Conservation (phyloP, 2,797 vertebrate genomes). For the Acropternis orthonyx region DNA sequence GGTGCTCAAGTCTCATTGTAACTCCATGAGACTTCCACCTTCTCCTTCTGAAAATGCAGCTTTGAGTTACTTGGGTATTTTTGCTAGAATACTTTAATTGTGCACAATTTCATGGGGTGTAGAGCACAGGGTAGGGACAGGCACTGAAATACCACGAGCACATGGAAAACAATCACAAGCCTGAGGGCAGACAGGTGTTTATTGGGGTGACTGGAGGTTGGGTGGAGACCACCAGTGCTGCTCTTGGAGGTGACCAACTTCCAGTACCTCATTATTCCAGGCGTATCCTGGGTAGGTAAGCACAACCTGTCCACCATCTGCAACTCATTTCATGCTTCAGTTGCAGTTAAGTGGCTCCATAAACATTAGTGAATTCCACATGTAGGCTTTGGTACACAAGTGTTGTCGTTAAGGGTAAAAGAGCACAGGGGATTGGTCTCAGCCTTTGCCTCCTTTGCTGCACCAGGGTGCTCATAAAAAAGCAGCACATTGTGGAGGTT, state of each 20-base stretch:
- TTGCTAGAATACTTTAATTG: neutral
- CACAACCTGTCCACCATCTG: neutral
- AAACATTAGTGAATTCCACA: neutral
- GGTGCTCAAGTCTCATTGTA: neutral
- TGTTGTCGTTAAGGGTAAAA: neutral
- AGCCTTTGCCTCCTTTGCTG: neutral
- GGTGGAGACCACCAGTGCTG: neutral
- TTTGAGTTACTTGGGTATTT: neutral
- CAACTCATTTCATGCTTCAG: neutral
- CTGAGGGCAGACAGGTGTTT: neutral
- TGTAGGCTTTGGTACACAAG: neutral
- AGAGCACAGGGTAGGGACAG: neutral
- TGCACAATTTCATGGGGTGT: neutral
- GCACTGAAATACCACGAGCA: too few relatives aligned
- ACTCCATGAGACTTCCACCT: neutral
- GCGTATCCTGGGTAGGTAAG: neutral
- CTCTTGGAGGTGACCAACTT: neutral
- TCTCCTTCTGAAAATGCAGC: neutral
- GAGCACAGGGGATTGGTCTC: neutral
- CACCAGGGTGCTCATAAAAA: neutral
- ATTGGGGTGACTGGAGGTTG: neutral
- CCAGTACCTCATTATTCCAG: neutral
- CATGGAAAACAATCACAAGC: rapidly evolving
- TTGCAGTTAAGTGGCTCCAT: neutral
- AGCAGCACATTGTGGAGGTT: neutral